These are phyloP conservation scores for Marisa cornuarietis DNA, from an alignment of 1,140 invertebrate genomes.

Conservation along the genomic window DNA sequence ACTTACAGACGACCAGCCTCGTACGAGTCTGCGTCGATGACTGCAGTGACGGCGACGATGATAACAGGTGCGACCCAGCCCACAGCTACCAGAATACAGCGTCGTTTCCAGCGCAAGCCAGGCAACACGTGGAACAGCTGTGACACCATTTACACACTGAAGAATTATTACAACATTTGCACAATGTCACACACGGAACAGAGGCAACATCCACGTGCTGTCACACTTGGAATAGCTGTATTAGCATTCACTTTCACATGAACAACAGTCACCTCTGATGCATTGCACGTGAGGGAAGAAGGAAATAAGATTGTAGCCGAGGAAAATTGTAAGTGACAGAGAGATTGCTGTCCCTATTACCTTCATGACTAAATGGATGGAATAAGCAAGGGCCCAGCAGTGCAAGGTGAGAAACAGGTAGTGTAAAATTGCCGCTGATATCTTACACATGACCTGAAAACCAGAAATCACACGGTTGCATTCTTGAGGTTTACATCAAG, in stretches of 20 bases:
- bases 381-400: conserved; percentile 39
- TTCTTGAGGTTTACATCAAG: not conserved
- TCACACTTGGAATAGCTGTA: too few species aligned
- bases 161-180: too few species aligned
- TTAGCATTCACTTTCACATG: too few species aligned
- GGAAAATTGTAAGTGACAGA: too few species aligned
- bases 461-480: not conserved
- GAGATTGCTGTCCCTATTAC: conserved; percentile 9
- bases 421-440: conserved; percentile 38
- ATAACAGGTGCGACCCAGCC: conserved; percentile 37
- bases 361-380: conserved; percentile 42
- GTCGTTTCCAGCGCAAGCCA: conserved; percentile 16
- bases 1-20: conserved; percentile 34
- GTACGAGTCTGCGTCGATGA: conserved; percentile 33
- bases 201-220: too few species aligned
- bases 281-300: too few species aligned
- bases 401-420: conserved; percentile 41
- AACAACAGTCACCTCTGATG: too few species aligned
- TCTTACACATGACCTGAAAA: conserved; percentile 41
- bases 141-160: not conserved
- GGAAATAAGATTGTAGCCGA: too few species aligned
- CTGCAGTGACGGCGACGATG: conserved; percentile 37
- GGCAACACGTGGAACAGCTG: conserved; percentile 27
- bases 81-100: conserved; percentile 22
- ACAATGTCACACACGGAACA: too few species aligned